Evolutionary conservation across 2,113 vertebrate species (phyloP).

Genomic region (Prietella phreatophila): DNA sequence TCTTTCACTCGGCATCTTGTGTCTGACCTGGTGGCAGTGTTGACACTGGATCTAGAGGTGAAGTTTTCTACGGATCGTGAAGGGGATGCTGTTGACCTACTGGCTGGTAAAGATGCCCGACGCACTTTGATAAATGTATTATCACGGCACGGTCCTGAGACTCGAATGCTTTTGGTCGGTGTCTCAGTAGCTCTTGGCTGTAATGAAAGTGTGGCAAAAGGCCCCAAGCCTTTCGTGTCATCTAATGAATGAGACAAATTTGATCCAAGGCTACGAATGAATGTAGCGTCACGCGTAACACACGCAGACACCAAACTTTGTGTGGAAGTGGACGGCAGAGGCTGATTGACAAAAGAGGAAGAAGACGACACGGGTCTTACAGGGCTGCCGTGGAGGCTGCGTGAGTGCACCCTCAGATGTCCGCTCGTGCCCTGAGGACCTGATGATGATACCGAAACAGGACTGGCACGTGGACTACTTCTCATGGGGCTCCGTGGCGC

Average conservation of each 20-base stretch:
- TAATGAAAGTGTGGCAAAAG: constrained; percentile 27
- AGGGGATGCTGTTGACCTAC: constrained; percentile 46
- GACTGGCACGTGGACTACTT: constrained; percentile 64
- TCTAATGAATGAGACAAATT: constrained; percentile 43
- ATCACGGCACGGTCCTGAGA: constrained; percentile 58
- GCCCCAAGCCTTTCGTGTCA: constrained; percentile 28
- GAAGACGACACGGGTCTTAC: constrained; percentile 66
- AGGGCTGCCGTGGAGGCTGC: constrained; percentile 73
- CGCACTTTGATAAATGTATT: constrained; percentile 66
- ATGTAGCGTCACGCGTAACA: constrained; percentile 66
- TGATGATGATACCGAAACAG: constrained; percentile 53
- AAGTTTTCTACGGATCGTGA: constrained; percentile 55
- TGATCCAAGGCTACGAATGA: constrained; percentile 63
- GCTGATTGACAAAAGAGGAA: constrained; percentile 46
- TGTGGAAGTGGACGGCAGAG: constrained; percentile 16
- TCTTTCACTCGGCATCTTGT: not conserved
- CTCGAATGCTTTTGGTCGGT: constrained; percentile 30
- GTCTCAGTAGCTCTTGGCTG: constrained; percentile 22
- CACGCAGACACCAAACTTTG: constrained; percentile 52
- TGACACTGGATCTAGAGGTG: constrained; percentile 55
- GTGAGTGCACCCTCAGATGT: constrained; percentile 60
- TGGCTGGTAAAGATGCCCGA: constrained; percentile 50
- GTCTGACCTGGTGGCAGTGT: constrained; percentile 40
- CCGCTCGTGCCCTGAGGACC: constrained; percentile 27
- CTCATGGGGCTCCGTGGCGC: constrained; percentile 67